Evolutionary conservation across 2,888 invertebrate species (phyloP), one percentile per base, ranked within the genome.

Genomic region (Barypeithes pellucidus): DNA sequence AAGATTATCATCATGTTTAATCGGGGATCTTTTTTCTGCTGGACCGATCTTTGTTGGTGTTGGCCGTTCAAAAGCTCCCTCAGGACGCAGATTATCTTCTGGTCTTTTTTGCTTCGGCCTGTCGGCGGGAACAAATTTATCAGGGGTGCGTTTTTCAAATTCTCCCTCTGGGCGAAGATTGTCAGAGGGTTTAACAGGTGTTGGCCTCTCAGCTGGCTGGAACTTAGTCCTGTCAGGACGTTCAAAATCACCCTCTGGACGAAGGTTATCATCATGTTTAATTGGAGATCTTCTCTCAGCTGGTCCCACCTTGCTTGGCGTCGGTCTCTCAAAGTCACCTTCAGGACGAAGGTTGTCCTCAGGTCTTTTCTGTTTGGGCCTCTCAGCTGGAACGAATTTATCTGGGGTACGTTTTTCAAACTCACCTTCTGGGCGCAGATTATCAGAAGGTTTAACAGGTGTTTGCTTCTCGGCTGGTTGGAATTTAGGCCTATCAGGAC

Each of bases 141-240:
- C 82, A 63, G 85, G 86, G 66, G 81, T 80, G 0, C 85, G 86
- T 61, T 85, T 80, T 67, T 87, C 86, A 77, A 90, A 89, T 0
- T 90, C 89, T 0, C 92, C 91, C 81, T 91, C 92, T 0, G 90
- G 89, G 60, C 84, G 86, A 0, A 91, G 84, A 81, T 92, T 92
- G 76, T 91, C 91, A 77, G 87, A 83, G 0, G 90, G 93, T 77
- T 87, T 90, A 72, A 84, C 88, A 29, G 84, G 87, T 41, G 84
- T 83, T 20, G 86, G 88, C 66, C 89, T 82, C 77, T 88, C 87
- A 50, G 86, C 85, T 18, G 88, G 86, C 1, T 79, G 82, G 82
- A 81, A 85, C 62, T 82, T 80, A 7, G 82, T 85, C 73, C 77
- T 82, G 22, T 82, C 83, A 0, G 87, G 89, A 3, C 81, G 78